Base-by-base conservation (phyloP, 2,888 invertebrate genomes). In the Lochmaea capreae region DNA sequence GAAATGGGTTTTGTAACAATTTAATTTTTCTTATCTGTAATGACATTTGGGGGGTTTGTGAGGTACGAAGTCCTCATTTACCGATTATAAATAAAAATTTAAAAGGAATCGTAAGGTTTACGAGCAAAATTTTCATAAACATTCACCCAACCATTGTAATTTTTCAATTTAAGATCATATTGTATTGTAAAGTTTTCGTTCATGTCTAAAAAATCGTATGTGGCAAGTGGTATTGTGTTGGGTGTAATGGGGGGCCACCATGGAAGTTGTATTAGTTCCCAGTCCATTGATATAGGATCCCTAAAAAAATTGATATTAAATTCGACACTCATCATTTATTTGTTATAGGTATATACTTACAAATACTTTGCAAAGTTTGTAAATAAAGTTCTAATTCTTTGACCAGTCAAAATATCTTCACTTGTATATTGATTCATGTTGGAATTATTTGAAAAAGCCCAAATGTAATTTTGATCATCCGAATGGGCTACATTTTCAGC, bases 351-450 rank as follows among this genome's bases (percentile, higher is more conserved):
- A 26, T 3, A 22, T 71, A 71, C 86, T 85, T 81, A 90, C 87
- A 89, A 89, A 79, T 83, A 84, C 81, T 89, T 90, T 0, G 92
- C 92, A 83, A 93, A 92, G 79, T 92, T 91, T 0, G 91, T 89
- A 91, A 92, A 76, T 33, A 79, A 49, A 26, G 43, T 71, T 10
- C 58, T 39, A 61, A 72, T 49, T 18, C 77, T 39, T 10, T 74
- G 58, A 39, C 68, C 74, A 6, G 72, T 76, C 10, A 75, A 11
- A 69, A 11, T 16, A 59, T 78, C 78, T 33, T 65, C 54, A 61
- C 26, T 14, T 12, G 73, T 71, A 54, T 39, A 67, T 26, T 12
- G 42, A 18, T 78, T 79, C 58, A 78, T 77, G 52, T 78, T 76
- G n/a, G 76, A 66, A 49, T 70, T 70, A 18, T 75, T 76, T 26